Conservation (phyloP, 2,888 invertebrate genomes). For the Stenodera caucasica region DNA sequence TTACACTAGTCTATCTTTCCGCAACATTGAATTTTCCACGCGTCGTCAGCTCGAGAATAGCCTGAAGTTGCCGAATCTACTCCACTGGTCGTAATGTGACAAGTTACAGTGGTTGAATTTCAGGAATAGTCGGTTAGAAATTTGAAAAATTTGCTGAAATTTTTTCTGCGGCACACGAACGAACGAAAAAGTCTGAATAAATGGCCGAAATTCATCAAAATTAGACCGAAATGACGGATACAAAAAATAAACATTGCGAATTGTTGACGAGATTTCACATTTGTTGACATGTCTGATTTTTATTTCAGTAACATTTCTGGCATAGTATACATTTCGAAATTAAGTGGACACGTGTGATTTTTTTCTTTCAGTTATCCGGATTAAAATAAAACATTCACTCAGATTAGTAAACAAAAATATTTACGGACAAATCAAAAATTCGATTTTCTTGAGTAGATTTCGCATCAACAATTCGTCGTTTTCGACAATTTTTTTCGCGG, state of each 20-base stretch:
- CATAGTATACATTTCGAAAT: not conserved
- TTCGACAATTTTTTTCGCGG: not conserved
- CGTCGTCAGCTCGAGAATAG: slow-evolving; percentile 22
- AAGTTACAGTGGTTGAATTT: not conserved
- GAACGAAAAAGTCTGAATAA: not conserved
- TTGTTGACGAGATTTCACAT: slow-evolving; percentile 12
- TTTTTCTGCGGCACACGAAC: too few species aligned
- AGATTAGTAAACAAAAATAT: too few species aligned
- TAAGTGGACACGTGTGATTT: not conserved
- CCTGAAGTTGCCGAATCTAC: slow-evolving; percentile 8
- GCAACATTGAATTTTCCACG: slow-evolving; percentile 30
- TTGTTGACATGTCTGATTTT: slow-evolving; percentile 18
- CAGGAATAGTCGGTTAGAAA: too few species aligned
- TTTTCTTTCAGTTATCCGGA: not conserved
- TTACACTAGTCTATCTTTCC: slow-evolving; percentile 22
- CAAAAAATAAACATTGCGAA: slow-evolving; percentile 12
- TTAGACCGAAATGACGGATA: slow-evolving; percentile 13
- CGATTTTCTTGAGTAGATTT: too few species aligned
- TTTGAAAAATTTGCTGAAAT: not conserved
- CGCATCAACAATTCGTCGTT: slow-evolving; percentile 10
- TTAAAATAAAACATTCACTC: too few species aligned
- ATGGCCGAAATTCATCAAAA: slow-evolving; percentile 3
- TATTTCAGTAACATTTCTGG: slow-evolving; percentile 5
- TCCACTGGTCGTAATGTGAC: not conserved
- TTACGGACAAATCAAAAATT: not conserved